These are phyloP conservation scores for Athene noctua DNA, from an alignment of 2,113 vertebrate genomes.

Conservation along the genomic window DNA sequence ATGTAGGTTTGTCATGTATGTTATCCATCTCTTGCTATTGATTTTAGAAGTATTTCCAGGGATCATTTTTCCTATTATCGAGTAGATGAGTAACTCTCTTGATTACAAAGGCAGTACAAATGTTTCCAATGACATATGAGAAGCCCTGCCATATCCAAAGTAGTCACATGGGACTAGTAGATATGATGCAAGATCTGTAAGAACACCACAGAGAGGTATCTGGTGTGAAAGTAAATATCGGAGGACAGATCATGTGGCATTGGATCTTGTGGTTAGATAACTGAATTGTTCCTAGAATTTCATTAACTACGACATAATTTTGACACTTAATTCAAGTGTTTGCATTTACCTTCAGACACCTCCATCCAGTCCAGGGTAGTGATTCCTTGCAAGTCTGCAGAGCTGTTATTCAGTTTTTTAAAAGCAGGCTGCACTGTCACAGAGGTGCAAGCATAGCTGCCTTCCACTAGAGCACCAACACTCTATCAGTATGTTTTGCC, in stretches of 20 bases:
- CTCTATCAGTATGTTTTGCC: not conserved
- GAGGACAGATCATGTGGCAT: not conserved
- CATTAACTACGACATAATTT: not conserved
- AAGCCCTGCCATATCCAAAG: not conserved
- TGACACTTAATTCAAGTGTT: not conserved
- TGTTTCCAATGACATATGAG: not conserved
- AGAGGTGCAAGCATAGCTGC: not conserved
- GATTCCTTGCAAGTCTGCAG: not conserved
- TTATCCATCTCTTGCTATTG: not conserved
- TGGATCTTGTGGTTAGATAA: not conserved
- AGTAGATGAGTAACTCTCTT: not conserved
- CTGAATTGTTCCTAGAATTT: not conserved
- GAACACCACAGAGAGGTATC: not conserved
- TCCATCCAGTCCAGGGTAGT: not conserved
- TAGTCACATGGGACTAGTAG: not conserved
- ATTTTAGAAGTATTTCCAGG: not conserved
- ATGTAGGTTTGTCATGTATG: not conserved
- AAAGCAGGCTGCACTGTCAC: not conserved
- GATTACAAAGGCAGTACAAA: not conserved
- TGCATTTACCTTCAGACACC: not conserved
- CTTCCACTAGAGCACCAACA: not conserved
- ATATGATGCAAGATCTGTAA: not conserved
- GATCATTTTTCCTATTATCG: not conserved
- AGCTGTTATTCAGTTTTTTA: not conserved
- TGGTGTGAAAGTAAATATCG: not conserved